Base-by-base conservation (phyloP, 1,140 invertebrate genomes). In the Propsilocerus akamusi region DNA sequence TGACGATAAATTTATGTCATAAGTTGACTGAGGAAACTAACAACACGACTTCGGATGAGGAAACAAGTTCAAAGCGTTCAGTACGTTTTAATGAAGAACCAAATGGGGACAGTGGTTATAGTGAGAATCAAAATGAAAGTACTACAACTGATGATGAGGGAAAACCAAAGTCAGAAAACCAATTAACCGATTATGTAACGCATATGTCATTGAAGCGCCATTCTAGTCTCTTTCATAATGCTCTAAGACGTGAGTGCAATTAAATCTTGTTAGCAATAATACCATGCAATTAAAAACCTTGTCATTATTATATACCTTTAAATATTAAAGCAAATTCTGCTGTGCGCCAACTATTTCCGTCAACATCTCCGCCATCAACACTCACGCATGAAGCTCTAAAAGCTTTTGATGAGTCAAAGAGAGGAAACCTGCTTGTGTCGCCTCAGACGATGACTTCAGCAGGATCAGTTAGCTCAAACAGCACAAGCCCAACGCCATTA, bases 341-440 rank as follows among this genome's bases (percentile, higher is more conserved):
- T 7, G 78, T 83, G 10, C 68, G 81, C 23, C 81, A 83, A 56
- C 64, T 83, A 2, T 85, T 85, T 56, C 77, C 77, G 2, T 71
- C 74, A 50, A 68, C 70, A 17, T 74, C 75, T 1, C 72, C 72
- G 0, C 76, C 74, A 8, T 58, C 69, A 62, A 49, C 68, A 50
- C 69, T 81, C 4, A 80, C 78, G 6, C 69, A 75, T 0, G 79
- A 81, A 53, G 76, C 73, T 2, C 54, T 81, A 20, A 64, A 73
- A 7, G 69, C 78, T 0, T 78, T 81, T 52, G 78, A 81, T 51
- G 74, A 78, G 46, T 73, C 73, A 0, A 79, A 79, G 55, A 61
- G 73, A 1, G 75, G 73, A 49, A 64, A 74, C 28, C 65, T 71
- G 26, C 61, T 63, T 5, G 59, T 63, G 30, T 55, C 57, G 23